Conservation (phyloP, 2,797 vertebrate genomes). For the Propithecus perrieri region DNA sequence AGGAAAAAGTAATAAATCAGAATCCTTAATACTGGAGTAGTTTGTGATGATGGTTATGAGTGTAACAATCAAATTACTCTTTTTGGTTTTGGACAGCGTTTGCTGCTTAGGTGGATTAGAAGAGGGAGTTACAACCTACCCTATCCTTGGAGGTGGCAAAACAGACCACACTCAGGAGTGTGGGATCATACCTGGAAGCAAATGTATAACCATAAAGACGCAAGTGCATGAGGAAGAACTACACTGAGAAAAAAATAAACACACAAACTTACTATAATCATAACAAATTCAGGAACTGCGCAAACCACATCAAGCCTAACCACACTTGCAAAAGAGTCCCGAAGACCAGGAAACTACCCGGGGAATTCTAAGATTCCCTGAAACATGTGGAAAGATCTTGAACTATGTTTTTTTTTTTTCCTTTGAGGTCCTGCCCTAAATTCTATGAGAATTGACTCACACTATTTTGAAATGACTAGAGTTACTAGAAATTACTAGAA, state of each 20-base stretch:
- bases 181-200: not conserved
- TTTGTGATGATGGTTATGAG: not conserved
- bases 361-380: constrained; percentile 40
- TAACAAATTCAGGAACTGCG: not conserved
- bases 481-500: constrained; percentile 41
- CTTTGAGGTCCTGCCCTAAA: not conserved
- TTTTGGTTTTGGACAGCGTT: not conserved
- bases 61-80: not conserved
- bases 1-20: not conserved
- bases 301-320: not conserved
- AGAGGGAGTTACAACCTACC: not conserved
- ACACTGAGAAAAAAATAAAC: not conserved
- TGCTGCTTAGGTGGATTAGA: not conserved
- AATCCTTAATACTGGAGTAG: not conserved
- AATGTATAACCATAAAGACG: not conserved
- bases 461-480: constrained; percentile 46
- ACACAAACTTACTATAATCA: not conserved
- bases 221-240: not conserved
- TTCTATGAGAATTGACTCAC: constrained; percentile 50
- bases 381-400: constrained; percentile 22
- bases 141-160: not conserved
- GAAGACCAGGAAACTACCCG: not conserved
- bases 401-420: not conserved
- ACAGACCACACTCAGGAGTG: not conserved
- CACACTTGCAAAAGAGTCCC: not conserved